Evolutionary conservation across 2,797 vertebrate genomes (phyloP).

Genomic region (Platalea minor): DNA sequence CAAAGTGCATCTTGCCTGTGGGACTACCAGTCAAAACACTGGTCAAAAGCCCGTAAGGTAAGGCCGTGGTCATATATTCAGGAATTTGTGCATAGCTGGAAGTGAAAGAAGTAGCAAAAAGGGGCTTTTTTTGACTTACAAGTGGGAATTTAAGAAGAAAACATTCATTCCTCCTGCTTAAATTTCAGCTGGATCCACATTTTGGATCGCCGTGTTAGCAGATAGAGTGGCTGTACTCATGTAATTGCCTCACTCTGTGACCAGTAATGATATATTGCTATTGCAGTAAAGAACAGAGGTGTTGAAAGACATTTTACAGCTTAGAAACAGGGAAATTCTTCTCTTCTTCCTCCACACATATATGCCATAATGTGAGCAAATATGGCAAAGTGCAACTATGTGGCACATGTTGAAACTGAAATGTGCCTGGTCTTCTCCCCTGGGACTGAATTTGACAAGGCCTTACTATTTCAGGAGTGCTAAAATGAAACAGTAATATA

Average conservation of each 20-base stretch:
- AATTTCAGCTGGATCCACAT: neutral
- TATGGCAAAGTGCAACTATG: conserved; percentile 36
- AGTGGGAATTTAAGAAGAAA: neutral
- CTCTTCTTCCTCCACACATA: neutral
- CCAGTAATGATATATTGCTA: neutral
- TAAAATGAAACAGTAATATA: conserved; percentile 5
- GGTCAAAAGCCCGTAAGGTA: neutral
- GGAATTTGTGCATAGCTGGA: neutral
- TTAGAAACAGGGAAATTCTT: conserved; percentile 24
- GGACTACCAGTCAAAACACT: neutral
- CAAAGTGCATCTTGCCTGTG: neutral
- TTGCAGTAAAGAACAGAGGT: neutral
- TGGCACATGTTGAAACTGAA: conserved; percentile 32
- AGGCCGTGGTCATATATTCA: neutral
- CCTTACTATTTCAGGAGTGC: conserved; percentile 52
- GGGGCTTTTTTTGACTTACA: neutral
- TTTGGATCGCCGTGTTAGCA: neutral
- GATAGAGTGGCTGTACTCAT: neutral
- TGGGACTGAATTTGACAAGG: conserved; percentile 39
- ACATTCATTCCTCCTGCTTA: neutral
- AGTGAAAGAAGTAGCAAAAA: neutral
- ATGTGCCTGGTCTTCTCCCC: conserved; percentile 3
- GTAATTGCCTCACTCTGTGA: neutral
- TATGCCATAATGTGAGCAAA: conserved; percentile 39
- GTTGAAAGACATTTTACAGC: conserved; percentile 36